phyloP scores from a whole-genome alignment of 2,888 invertebrate genomes.

The Micropterix aruncella region DNA sequence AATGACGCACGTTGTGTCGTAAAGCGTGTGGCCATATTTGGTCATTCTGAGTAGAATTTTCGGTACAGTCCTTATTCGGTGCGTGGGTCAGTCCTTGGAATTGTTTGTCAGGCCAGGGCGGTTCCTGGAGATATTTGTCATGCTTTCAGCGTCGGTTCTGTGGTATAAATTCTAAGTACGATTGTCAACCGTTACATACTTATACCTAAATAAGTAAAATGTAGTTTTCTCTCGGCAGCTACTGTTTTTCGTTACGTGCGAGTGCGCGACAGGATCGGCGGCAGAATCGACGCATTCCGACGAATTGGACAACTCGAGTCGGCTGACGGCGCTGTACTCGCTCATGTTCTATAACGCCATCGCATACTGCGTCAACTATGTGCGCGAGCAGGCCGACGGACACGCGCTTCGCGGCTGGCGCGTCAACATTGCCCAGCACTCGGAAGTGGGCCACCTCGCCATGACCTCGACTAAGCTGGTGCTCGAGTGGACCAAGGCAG shows the following conservation, averaged over 20 bases:
- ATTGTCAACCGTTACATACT: too few relatives aligned
- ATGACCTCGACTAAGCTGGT: conserved; percentile 73
- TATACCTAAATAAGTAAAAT: too few relatives aligned
- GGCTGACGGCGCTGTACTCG: conserved; percentile 58
- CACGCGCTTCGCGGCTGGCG: conserved; percentile 69
- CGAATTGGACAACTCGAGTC: conserved; percentile 17
- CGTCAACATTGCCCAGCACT: conserved; percentile 57
- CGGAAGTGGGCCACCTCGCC: conserved; percentile 61
- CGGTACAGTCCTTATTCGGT: too few relatives aligned
- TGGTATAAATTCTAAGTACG: too few relatives aligned
- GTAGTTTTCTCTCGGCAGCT: too few relatives aligned
- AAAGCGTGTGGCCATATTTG: too few relatives aligned
- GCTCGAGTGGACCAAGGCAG: conserved; percentile 69
- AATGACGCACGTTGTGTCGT: too few relatives aligned
- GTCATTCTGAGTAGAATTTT: too few relatives aligned
- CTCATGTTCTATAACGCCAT: conserved; percentile 73
- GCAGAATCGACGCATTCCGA: conserved; percentile 13
- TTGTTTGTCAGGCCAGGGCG: too few relatives aligned
- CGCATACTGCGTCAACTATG: conserved; percentile 62
- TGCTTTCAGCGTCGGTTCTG: too few relatives aligned
- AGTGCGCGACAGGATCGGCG: conserved; percentile 46
- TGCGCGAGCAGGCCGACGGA: conserved; percentile 56
- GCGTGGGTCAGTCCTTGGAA: too few relatives aligned
- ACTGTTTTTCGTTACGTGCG: conserved; percentile 59
- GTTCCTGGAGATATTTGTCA: too few relatives aligned